Evolutionary conservation across 92 coral and sea anemone genomes (phyloP).

Genomic region (Parazoanthus atlanticus): DNA sequence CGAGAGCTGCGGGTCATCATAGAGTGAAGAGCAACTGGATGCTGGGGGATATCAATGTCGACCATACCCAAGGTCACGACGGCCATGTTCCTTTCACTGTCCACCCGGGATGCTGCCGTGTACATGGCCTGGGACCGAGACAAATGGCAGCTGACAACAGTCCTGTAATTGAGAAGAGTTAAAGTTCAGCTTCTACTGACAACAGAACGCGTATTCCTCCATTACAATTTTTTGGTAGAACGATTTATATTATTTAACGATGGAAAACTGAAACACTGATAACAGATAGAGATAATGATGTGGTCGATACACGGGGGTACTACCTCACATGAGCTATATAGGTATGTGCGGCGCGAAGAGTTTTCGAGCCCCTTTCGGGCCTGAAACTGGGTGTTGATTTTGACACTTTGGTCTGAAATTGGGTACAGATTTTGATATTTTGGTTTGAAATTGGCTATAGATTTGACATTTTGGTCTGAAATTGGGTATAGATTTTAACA

Average conservation of each 20-base stretch:
- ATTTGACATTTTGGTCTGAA: too few species aligned
- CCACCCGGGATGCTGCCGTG: conserved; percentile 72
- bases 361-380: too few species aligned
- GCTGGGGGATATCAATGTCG: conserved; percentile 97
- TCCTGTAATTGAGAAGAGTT: conserved; percentile 48
- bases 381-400: too few species aligned
- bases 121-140: conserved; percentile 94
- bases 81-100: conserved; percentile 76
- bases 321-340: too few species aligned
- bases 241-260: too few species aligned
- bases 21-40: conserved; percentile 97
- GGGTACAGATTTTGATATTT: too few species aligned
- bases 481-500: too few species aligned
- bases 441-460: too few species aligned
- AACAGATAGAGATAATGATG: neutral
- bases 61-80: conserved; percentile 87
- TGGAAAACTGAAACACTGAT: neutral
- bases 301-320: neutral
- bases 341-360: too few species aligned
- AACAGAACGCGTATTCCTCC: neutral
- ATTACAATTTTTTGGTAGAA: neutral
- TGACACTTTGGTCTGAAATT: too few species aligned
- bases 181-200: neutral
- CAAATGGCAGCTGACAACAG: conserved; percentile 89
- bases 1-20: conserved; percentile 99